Evolutionary conservation across 2,113 vertebrate genomes (phyloP), one percentile per base, ranked within the genome.

Genomic region (Bufo gargarizans): DNA sequence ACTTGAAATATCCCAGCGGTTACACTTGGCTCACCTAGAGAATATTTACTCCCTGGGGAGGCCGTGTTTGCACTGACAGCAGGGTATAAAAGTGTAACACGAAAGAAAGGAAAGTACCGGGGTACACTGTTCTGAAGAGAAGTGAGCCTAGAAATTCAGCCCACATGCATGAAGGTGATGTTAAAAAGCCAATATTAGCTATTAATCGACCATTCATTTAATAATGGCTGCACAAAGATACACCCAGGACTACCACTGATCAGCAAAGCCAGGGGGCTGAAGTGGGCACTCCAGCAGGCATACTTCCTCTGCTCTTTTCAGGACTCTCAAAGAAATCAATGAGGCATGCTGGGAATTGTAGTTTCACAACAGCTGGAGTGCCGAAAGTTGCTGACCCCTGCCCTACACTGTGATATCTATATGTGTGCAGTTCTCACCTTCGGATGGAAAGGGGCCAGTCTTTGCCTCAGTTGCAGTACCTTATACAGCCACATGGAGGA

Each of bases 11-110:
- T 55, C 65, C 63, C 63, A 84, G 50, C 22, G 22, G 45, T 53
- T 55, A 71, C 47, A 69, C 49, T 69, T 55, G 19, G 61, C 49
- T 84, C 61, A 16, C 63, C 47, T 71, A 49, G 43, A 61, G 81
- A 83, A 83, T 83, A 47, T 71, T 71, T 71, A 84, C 20, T 84
- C 82, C 49, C 82, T 55, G 3, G 82, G 14, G 81, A 83, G n/a
- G 69, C 19, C 61, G 20, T 67, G 58, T 83, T 67, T 83, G 45
- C 20, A n/a, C 6, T 84, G 63, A 71, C 47, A 69, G 49, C 3
- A 4, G 22, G 14, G 33, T 59, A 45, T 14, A 81, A 43, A 33
- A 58, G n/a, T 59, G 78, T n/a, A 81, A 81, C 45, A 56, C 43
- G 50, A 59, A 9, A 81, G 22, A 81, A 17, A 43, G 22, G 77